Percentiles rank a stretch among this genome's conserved stretches.
phyloP scores from a whole-genome alignment of 2,888 invertebrate genomes.

The Rambutsinella grinnellia region DNA sequence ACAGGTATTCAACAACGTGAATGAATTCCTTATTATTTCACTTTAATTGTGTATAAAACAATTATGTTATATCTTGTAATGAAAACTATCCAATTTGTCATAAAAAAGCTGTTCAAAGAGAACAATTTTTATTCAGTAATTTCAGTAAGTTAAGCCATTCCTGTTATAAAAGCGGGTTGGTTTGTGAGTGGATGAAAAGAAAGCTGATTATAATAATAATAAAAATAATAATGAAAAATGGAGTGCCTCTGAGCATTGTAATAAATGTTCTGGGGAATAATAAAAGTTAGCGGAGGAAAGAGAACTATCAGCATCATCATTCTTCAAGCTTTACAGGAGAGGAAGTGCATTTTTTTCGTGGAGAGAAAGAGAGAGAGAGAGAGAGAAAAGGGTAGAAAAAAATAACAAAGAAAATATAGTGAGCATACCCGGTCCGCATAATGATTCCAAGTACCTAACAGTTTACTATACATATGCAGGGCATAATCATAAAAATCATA shows the following conservation, averaged over 20 bases:
- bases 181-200: no score
- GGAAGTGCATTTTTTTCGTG: no score
- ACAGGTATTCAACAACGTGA: no score
- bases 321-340: no score
- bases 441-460: neutral
- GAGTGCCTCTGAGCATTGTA: slow-evolving; percentile 26
- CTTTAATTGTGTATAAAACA: no score
- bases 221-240: slow-evolving; percentile 48
- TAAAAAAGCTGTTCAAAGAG: no score
- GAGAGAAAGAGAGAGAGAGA: neutral
- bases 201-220: slow-evolving; percentile 32
- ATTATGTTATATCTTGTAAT: no score
- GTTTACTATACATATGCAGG: neutral
- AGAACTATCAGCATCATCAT: neutral
- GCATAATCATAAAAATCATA: neutral
- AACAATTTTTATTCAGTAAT: no score
- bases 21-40: no score
- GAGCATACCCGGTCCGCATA: neutral
- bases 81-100: no score
- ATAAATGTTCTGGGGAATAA: slow-evolving; percentile 25
- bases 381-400: neutral
- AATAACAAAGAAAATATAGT: neutral
- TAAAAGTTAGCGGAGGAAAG: slow-evolving; percentile 37
- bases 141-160: no score
- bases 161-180: no score